Percentiles rank a stretch among this genome's conserved stretches.
Conservation (phyloP, 2,797 vertebrate species). For the Alca torda region DNA sequence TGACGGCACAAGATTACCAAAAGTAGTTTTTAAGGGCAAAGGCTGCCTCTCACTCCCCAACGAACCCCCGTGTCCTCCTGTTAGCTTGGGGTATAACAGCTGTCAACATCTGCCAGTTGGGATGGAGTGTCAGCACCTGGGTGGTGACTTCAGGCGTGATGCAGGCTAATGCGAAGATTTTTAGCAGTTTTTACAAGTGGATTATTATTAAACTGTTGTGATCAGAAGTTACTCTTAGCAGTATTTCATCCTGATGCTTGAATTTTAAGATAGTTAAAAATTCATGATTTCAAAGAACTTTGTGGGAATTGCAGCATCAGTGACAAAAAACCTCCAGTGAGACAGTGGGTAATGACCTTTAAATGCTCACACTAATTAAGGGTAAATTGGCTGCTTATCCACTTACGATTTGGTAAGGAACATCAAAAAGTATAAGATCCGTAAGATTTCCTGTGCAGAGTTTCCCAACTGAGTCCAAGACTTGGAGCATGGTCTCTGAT, state of each 20-base stretch:
- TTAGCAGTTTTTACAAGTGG: not conserved
- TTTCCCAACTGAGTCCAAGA: not conserved
- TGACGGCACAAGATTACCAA: not conserved
- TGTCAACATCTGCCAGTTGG: rapidly evolving
- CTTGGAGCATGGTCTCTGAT: not conserved
- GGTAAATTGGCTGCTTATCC: not conserved
- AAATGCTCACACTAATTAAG: not conserved
- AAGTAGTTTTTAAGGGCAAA: not conserved
- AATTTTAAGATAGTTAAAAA: not conserved
- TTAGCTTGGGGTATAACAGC: not conserved
- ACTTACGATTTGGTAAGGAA: not conserved
- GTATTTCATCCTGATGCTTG: not conserved
- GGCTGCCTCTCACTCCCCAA: not conserved
- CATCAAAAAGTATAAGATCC: not conserved
- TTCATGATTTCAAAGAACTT: not conserved
- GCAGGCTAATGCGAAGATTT: not conserved
- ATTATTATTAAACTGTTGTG: not conserved
- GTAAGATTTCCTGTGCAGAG: not conserved
- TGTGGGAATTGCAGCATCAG: not conserved
- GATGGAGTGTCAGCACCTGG: not conserved
- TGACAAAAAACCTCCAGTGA: not conserved
- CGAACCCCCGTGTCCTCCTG: rapidly evolving
- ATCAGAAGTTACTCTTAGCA: not conserved
- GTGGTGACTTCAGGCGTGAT: not conserved
- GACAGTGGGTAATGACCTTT: not conserved